These are phyloP conservation scores for Helleia helle DNA, from an alignment of 2,888 invertebrate species.

Conservation along the genomic window DNA sequence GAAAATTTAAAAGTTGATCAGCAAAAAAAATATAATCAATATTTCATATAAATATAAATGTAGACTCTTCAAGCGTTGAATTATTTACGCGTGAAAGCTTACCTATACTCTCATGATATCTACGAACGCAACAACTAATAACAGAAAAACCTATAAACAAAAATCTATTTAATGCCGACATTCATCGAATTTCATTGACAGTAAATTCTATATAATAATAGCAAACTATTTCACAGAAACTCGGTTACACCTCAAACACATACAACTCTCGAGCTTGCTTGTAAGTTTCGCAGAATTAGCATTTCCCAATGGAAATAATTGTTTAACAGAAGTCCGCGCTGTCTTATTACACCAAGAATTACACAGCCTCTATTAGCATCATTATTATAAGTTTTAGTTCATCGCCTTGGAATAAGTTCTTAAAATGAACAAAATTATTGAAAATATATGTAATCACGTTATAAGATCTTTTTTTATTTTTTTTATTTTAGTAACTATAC, in stretches of 20 bases:
- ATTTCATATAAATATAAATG: too few relatives aligned
- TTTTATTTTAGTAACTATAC: not conserved
- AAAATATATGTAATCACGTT: conserved; percentile 4
- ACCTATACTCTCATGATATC: too few relatives aligned
- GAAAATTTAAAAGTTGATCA: too few relatives aligned
- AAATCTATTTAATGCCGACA: too few relatives aligned
- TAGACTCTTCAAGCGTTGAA: too few relatives aligned
- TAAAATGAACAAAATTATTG: conserved; percentile 3
- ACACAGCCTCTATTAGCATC: conserved; percentile 3
- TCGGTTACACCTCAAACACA: not conserved
- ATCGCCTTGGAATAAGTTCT: not conserved
- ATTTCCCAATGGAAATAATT: conserved; percentile 51
- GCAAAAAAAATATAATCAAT: too few relatives aligned
- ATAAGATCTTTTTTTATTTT: not conserved
- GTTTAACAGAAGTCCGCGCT: conserved; percentile 31
- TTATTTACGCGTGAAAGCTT: too few relatives aligned
- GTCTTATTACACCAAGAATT: not conserved
- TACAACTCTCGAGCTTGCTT: conserved; percentile 49
- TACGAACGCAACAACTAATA: too few relatives aligned
- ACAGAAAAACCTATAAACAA: too few relatives aligned
- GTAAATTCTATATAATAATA: too few relatives aligned
- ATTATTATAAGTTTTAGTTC: conserved; percentile 7
- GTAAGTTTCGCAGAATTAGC: conserved; percentile 50
- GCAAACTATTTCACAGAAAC: not conserved
- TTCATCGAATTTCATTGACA: too few relatives aligned